phyloP scores from a whole-genome alignment of 2,797 vertebrate species.

The Alectoris magna region DNA sequence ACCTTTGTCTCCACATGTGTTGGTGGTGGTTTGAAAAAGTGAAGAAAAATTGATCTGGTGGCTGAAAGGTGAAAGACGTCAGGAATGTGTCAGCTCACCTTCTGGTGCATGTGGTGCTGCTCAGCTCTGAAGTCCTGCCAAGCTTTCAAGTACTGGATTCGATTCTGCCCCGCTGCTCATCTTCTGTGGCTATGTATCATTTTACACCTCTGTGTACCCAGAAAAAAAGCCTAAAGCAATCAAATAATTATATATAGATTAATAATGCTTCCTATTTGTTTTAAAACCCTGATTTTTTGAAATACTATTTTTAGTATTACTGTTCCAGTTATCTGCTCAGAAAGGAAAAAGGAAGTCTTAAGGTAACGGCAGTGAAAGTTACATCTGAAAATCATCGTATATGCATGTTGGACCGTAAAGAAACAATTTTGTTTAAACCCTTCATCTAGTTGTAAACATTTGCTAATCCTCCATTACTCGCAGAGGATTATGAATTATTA shows the following conservation, averaged over 20 bases:
- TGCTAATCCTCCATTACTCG: slow-evolving; percentile 64
- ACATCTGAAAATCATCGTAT: slow-evolving; percentile 11
- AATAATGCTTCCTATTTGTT: slow-evolving; percentile 15
- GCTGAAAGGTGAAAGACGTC: neutral
- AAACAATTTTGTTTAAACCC: slow-evolving; percentile 65
- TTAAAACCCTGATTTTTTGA: slow-evolving; percentile 30
- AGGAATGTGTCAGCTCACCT: neutral
- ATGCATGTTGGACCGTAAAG: slow-evolving; percentile 49
- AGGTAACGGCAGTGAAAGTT: slow-evolving; percentile 74
- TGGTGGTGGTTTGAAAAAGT: neutral
- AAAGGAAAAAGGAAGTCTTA: slow-evolving; percentile 54
- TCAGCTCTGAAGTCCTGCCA: slow-evolving; percentile 11
- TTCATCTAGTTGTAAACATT: slow-evolving; percentile 76
- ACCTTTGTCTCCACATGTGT: neutral
- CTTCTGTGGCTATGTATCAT: neutral
- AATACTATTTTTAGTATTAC: slow-evolving; percentile 26
- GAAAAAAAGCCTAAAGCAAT: neutral
- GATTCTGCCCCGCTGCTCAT: neutral
- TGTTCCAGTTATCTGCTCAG: slow-evolving; percentile 63
- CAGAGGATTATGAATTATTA: slow-evolving; percentile 77
- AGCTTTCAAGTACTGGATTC: slow-evolving; percentile 39
- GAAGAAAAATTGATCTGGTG: neutral
- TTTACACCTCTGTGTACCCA: neutral
- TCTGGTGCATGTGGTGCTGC: neutral
- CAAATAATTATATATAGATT: neutral